These are phyloP conservation scores for Oasisia sp. DNA, from an alignment of 2,888 invertebrate genomes.

Conservation along the genomic window DNA sequence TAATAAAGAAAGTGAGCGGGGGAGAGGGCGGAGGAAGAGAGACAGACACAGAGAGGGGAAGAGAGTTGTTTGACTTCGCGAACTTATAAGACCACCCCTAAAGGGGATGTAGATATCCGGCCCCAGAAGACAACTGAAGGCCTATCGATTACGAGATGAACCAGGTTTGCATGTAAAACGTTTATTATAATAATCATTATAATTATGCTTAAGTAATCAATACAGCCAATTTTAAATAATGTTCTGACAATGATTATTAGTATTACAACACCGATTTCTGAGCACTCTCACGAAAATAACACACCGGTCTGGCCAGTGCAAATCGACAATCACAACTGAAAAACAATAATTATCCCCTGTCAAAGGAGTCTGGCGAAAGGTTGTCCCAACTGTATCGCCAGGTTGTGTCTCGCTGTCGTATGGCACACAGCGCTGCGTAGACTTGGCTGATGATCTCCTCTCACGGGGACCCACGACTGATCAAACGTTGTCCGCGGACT, in stretches of 20 bases:
- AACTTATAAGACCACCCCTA: too few relatives aligned
- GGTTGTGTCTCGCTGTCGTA: neutral
- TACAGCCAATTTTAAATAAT: neutral
- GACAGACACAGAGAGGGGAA: too few relatives aligned
- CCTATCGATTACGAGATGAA: neutral
- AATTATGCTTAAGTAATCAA: neutral
- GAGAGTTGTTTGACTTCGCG: too few relatives aligned
- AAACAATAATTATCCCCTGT: neutral
- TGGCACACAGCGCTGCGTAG: neutral
- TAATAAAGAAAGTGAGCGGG: too few relatives aligned
- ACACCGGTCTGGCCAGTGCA: neutral
- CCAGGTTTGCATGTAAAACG: neutral
- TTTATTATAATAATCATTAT: neutral
- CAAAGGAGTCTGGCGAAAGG: neutral
- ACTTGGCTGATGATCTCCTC: neutral
- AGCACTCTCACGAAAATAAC: neutral
- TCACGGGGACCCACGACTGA: neutral
- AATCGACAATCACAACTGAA: neutral
- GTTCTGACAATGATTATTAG: neutral
- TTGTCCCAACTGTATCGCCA: neutral
- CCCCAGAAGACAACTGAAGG: neutral
- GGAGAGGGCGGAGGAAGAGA: too few relatives aligned
- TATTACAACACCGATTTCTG: neutral
- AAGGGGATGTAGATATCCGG: too few relatives aligned
- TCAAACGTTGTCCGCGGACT: neutral